These are phyloP conservation scores for Macaria notata DNA, from an alignment of 2,888 invertebrate species.

Conservation along the genomic window DNA sequence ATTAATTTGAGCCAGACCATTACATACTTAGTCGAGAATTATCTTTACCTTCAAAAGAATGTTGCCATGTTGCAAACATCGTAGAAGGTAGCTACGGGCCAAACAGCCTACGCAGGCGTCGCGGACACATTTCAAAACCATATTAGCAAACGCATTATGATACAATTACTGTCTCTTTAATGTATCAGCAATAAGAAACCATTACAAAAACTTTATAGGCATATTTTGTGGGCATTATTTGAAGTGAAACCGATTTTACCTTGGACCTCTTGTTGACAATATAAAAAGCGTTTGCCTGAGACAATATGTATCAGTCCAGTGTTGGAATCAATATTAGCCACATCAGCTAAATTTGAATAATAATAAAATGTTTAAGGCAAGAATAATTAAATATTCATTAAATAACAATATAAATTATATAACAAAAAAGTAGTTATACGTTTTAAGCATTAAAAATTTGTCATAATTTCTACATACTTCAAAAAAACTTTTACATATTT, in stretches of 20 bases:
- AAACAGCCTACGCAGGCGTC: slow-evolving; percentile 1
- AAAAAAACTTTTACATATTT: no score
- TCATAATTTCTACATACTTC: no score
- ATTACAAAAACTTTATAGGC: slow-evolving; percentile 33
- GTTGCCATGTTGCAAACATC: neutral
- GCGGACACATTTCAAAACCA: slow-evolving; percentile 17
- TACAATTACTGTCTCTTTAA: slow-evolving; percentile 22
- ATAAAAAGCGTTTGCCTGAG: slow-evolving; percentile 39
- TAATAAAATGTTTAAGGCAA: slow-evolving; percentile 32
- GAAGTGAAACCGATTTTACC: slow-evolving; percentile 36
- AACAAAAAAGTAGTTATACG: no score
- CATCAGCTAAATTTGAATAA: slow-evolving; percentile 11
- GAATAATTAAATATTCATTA: neutral
- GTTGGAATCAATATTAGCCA: slow-evolving; percentile 21
- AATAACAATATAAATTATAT: no score
- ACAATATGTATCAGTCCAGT: slow-evolving; percentile 36
- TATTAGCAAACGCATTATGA: slow-evolving; percentile 21
- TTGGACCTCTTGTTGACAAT: slow-evolving; percentile 35
- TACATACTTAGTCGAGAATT: no score
- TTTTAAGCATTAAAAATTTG: no score
- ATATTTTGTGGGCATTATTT: slow-evolving; percentile 33
- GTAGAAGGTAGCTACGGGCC: slow-evolving; percentile 6
- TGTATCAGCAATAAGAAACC: slow-evolving; percentile 27
- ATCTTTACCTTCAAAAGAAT: no score
- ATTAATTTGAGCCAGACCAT: no score